Evolutionary conservation across 2,113 vertebrate genomes (phyloP).

Genomic region (Butastur rufipennis): DNA sequence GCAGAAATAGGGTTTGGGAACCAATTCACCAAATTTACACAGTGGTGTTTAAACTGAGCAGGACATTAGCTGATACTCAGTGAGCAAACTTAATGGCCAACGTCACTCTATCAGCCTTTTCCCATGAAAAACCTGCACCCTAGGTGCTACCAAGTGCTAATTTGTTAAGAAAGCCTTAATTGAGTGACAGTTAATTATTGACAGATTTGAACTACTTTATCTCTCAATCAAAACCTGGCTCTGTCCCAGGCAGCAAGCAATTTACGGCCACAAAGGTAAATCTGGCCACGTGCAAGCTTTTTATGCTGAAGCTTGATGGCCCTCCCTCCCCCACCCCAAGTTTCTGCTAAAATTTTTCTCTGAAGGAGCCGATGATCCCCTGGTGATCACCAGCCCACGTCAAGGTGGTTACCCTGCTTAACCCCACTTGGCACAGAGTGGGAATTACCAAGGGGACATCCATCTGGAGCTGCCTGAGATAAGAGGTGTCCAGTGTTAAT

Average conservation of each 20-base stretch:
- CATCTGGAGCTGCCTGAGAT: constrained; percentile 88
- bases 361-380: constrained; percentile 39
- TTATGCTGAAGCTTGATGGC: constrained; percentile 8
- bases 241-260: constrained; percentile 56
- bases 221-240: constrained; percentile 67
- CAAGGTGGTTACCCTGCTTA: constrained; percentile 76
- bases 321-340: not conserved
- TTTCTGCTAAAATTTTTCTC: constrained; percentile 41
- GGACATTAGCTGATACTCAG: constrained; percentile 11
- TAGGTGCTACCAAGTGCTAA: constrained; percentile 62
- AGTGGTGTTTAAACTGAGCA: not conserved
- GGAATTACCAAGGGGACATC: constrained; percentile 78
- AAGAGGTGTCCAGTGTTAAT: constrained; percentile 93
- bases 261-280: constrained; percentile 60
- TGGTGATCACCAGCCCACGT: constrained; percentile 63
- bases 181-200: constrained; percentile 72
- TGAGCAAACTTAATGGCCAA: constrained; percentile 20
- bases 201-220: constrained; percentile 72
- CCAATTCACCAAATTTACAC: not conserved
- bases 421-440: constrained; percentile 74
- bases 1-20: not conserved
- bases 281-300: constrained; percentile 39
- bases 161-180: constrained; percentile 65
- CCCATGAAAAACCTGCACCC: constrained; percentile 64
- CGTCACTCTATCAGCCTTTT: constrained; percentile 38